Conservation (phyloP, 2,797 vertebrate genomes). For the Sebastes hopkinsi region DNA sequence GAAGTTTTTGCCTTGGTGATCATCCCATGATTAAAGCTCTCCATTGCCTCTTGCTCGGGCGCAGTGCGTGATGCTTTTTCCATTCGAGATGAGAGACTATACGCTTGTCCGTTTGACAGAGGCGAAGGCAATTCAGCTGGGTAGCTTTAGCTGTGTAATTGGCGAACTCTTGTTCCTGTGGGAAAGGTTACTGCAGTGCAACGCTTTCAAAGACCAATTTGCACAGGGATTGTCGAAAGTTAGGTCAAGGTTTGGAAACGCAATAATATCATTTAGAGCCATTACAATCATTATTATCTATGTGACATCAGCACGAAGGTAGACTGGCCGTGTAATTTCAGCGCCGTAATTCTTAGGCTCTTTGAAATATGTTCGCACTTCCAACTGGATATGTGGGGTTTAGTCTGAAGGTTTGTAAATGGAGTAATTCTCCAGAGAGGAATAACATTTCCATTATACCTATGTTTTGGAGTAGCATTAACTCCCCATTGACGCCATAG, state of each 20-base stretch:
- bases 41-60: constrained; percentile 50
- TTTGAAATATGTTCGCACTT: constrained; percentile 48
- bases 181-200: constrained; percentile 67
- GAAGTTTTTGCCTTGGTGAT: constrained; percentile 65
- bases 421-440: constrained; percentile 33
- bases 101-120: constrained; percentile 57
- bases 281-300: constrained; percentile 68
- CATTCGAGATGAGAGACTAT: constrained; percentile 58
- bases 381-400: constrained; percentile 43
- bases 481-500: constrained; percentile 5
- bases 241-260: constrained; percentile 73
- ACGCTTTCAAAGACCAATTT: constrained; percentile 71
- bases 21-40: constrained; percentile 72
- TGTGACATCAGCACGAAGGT: constrained; percentile 58
- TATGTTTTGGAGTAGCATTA: constrained; percentile 36
- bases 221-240: constrained; percentile 58
- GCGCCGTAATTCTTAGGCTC: constrained; percentile 30
- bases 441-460: constrained; percentile 25
- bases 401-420: constrained; percentile 55
- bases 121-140: constrained; percentile 58
- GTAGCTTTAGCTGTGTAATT: constrained; percentile 63
- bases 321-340: constrained; percentile 50
- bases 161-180: constrained; percentile 62
- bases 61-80: constrained; percentile 35
- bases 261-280: constrained; percentile 70